Base-by-base conservation (phyloP, 2,888 invertebrate species). In the Trissoscelio sp. region DNA sequence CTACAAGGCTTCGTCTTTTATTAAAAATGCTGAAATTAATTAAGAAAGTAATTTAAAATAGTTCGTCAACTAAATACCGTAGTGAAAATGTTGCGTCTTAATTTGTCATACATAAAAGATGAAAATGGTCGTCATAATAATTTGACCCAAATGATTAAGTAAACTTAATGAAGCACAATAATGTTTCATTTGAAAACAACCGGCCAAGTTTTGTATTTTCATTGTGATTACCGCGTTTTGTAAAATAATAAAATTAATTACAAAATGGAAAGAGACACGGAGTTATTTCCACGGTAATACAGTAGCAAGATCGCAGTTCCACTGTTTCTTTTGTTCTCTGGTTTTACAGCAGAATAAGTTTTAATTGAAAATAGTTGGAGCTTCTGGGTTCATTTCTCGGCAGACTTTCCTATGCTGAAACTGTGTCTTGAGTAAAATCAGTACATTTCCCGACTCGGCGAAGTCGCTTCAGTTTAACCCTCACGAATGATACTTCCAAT, bases 311-410 rank as follows among this genome's bases (percentile, higher is more conserved):
- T 85, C 86, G 88, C 87, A 88, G 87, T 89, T 90, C 88, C 88
- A 87, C 87, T 88, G 89, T 90, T 90, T 90, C 89, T 89, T 90
- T 89, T 90, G 89, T 91, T 89, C 88, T 89, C 88, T 88, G 88
- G 85, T 88, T 88, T 88, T 88, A 89, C 88, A 86, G 87, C 82
- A 86, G 88, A 87, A 88, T 88, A 91, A 91, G 89, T 91, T 91
- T 90, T 91, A 91, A 91, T 91, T 91, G 91, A 89, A 89, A 89
- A 88, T 89, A 88, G 89, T 87, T 88, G 88, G 88, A 87, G 88
- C 87, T 88, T 86, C 87, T 87, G 86, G 87, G 87, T 88, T 89
- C 90, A 90, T 90, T 90, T 90, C 88, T 89, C 89, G 87, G 85
- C 85, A 87, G 89, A 86, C 88, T 83, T 86, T 79, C 84, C 86